These are phyloP conservation scores for Triplophysa rosa DNA, from an alignment of 2,113 vertebrate species.

Conservation along the genomic window DNA sequence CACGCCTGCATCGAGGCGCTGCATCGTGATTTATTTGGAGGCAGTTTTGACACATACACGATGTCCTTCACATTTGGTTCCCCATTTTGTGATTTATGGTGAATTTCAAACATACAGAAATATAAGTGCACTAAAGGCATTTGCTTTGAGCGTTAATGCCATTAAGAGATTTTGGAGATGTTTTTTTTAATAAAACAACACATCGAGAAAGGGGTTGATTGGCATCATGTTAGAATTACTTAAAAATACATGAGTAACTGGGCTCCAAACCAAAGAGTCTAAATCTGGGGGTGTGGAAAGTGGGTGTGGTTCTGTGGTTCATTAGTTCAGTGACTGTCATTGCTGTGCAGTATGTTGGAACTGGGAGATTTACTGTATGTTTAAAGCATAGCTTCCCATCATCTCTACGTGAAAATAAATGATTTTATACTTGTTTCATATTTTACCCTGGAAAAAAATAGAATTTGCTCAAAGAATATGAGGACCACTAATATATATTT, in stretches of 20 bases:
- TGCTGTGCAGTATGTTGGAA: too few species aligned
- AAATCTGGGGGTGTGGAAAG: background rate
- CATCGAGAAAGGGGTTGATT: background rate
- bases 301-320: too few species aligned
- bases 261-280: background rate
- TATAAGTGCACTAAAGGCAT: background rate
- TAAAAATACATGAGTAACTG: conserved; percentile 1
- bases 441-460: too few species aligned
- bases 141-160: background rate
- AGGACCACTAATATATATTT: too few species aligned
- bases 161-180: background rate
- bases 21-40: background rate
- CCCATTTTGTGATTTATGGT: background rate
- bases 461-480: too few species aligned
- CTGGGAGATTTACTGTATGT: too few species aligned
- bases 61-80: background rate
- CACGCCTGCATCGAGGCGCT: background rate
- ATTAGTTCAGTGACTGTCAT: too few species aligned
- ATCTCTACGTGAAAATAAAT: too few species aligned
- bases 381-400: too few species aligned
- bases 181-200: background rate
- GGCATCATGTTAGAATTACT: conserved; percentile 11
- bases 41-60: background rate
- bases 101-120: background rate
- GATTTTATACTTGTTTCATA: too few species aligned